Percentiles rank a stretch among this genome's conserved stretches.
These are phyloP conservation scores for Genyomyrus donnyi DNA, from an alignment of 2,113 vertebrate species.

Conservation along the genomic window DNA sequence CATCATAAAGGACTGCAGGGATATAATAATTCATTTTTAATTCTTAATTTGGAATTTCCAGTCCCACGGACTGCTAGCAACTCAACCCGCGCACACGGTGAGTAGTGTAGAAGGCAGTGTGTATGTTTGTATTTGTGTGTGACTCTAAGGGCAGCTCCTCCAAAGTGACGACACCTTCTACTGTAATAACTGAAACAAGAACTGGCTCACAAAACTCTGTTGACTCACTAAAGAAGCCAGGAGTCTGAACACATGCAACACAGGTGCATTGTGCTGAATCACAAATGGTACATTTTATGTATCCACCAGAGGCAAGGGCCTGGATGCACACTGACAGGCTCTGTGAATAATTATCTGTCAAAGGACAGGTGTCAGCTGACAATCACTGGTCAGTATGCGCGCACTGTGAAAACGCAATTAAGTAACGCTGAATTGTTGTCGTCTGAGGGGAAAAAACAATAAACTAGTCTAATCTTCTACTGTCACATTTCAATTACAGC, in stretches of 20 bases:
- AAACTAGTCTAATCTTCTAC: neutral
- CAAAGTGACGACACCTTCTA: neutral
- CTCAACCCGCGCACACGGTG: neutral
- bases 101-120: neutral
- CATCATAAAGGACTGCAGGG: neutral
- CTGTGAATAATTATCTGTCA: neutral
- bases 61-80: neutral
- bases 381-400: too few species aligned
- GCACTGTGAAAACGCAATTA: neutral
- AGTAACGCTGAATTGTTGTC: neutral
- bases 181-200: neutral
- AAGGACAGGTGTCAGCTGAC: neutral
- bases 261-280: neutral
- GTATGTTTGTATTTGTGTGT: neutral
- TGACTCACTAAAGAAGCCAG: neutral
- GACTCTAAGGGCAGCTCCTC: neutral
- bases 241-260: neutral
- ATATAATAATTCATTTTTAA: neutral
- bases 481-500: slow-evolving; percentile 1
- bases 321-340: neutral
- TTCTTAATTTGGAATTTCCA: neutral
- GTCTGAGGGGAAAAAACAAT: neutral
- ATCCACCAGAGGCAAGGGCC: neutral
- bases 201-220: neutral
- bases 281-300: neutral